These are phyloP conservation scores for Amphipyra tragopoginis DNA, from an alignment of 2,888 invertebrate species.

Conservation along the genomic window DNA sequence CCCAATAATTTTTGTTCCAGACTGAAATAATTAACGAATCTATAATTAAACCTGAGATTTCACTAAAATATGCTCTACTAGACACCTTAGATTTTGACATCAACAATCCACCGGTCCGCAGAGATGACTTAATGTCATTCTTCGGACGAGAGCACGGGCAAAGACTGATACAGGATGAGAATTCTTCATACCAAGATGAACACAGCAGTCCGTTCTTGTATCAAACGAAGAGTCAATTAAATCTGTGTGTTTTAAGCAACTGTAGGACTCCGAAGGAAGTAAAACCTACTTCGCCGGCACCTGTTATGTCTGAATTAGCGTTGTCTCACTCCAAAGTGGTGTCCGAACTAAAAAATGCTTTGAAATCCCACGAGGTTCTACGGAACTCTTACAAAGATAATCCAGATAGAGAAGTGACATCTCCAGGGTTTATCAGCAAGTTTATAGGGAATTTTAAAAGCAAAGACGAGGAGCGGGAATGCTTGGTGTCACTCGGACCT, in stretches of 20 bases:
- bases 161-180: constrained; percentile 91
- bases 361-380: constrained; percentile 82
- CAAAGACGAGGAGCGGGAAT: constrained; percentile 84
- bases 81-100: constrained; percentile 84
- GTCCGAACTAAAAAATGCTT: constrained; percentile 83
- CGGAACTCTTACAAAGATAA: constrained; percentile 75
- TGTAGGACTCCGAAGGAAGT: constrained; percentile 70
- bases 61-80: constrained; percentile 80
- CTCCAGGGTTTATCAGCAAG: constrained; percentile 84
- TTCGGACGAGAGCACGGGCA: constrained; percentile 88
- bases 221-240: constrained; percentile 95
- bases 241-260: constrained; percentile 89
- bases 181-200: constrained; percentile 92
- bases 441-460: constrained; percentile 85
- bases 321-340: constrained; percentile 87
- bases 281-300: constrained; percentile 73
- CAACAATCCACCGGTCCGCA: constrained; percentile 80
- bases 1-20: constrained; percentile 67
- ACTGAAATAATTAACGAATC: constrained; percentile 94
- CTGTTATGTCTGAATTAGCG: constrained; percentile 79
- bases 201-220: constrained; percentile 96
- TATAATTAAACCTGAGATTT: constrained; percentile 94
- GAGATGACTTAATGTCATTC: constrained; percentile 87
- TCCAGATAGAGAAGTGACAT: constrained; percentile 72
- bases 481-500: constrained; percentile 71